Base-by-base conservation (phyloP, 92 coral and sea anemone species). In the Anthopleura xanthogrammica region DNA sequence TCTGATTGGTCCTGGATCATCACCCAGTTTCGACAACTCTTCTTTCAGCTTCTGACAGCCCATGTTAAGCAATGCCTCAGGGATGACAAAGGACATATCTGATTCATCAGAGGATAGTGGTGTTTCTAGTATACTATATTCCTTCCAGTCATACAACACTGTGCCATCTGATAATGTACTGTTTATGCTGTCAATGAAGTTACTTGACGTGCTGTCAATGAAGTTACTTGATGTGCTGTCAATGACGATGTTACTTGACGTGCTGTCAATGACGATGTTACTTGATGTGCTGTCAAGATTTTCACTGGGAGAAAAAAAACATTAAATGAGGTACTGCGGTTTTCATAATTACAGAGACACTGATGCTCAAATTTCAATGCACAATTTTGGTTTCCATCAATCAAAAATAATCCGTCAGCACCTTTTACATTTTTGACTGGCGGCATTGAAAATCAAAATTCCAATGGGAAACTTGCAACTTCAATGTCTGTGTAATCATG, bases 61-160 rank as follows among this genome's bases (percentile, higher is more conserved):
- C 39, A 96, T 78, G 2, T 41, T 19, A 11, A 39, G 42, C 46
- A 81, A 48, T 7, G 79, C 56, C 1, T 79, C 91, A 7, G 99
- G 95, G 12, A 96, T 83, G 6, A 29, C 46, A 20, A 94, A n/a
- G 0, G 87, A 54, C 43, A 13, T 71, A 54, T 73, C 86, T 57
- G 76, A 24, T 17, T 88, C 87, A 42, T 88, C 78, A 14, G 64
- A 24, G 7, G 83, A 77, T n/a, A 82, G 22, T 64, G 72, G 72
- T 64, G 20, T 40, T 43, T 84, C 81, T 0, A 91, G 77, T 1
- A 84, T 80, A 20, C 95, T 94, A 76, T 86, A 90, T 22, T 96
- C 99, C 79, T 86, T 92, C 99, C 99, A 96, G 86, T 96, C 97
- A 62, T 96, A 94, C 2, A 96, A 52, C 0, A 92, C 65, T 10